Base-by-base conservation (phyloP, 2,797 vertebrate species). In the Lophotriccus pileatus region DNA sequence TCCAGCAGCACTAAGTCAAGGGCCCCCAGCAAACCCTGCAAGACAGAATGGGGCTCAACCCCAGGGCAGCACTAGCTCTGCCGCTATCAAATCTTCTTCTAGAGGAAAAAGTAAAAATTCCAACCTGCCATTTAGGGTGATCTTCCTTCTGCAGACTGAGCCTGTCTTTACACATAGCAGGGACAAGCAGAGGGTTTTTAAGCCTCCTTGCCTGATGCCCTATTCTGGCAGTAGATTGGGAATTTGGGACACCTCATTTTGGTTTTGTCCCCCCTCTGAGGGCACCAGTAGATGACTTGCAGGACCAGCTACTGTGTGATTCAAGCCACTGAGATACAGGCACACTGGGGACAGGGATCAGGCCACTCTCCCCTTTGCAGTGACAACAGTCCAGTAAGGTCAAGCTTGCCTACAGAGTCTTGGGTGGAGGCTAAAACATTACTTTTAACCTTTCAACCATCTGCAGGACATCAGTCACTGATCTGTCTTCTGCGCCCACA, bases 341-440 rank as follows among this genome's bases (percentile, higher is more conserved):
- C 55, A 74, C 6, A 47, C 3, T 0, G 2, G 30, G 23, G 23
- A 50, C 9, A 50, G n/a, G 0, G 3, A 85, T 6, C 5, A 36
- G 14, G 10, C 5, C 27, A 28, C 21, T n/a, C 44, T 74, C 28
- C n/a, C 27, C 41, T 75, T 49, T 44, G 22, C 30, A 47, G 34
- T 18, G 8, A 53, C 30, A 75, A 16, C 12, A 23, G 43, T 32
- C 39, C 39, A 21, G 18, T 55, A 66, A 69, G 30, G 15, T 39
- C 59, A 76, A 36, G 12, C 6, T 83, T 79, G n/a, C 39, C 34
- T 64, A 4, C 3, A 34, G 24, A 22, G 28, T 39, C 32, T 52
- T 59, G 46, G 8, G 16, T 53, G 30, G 43, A 85, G 10, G n/a
- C 19, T 63, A 43, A 93, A 66, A 36, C 15, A 41, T 9, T 3